phyloP scores from a whole-genome alignment of 2,888 invertebrate species.

The Drosophila mimetica region DNA sequence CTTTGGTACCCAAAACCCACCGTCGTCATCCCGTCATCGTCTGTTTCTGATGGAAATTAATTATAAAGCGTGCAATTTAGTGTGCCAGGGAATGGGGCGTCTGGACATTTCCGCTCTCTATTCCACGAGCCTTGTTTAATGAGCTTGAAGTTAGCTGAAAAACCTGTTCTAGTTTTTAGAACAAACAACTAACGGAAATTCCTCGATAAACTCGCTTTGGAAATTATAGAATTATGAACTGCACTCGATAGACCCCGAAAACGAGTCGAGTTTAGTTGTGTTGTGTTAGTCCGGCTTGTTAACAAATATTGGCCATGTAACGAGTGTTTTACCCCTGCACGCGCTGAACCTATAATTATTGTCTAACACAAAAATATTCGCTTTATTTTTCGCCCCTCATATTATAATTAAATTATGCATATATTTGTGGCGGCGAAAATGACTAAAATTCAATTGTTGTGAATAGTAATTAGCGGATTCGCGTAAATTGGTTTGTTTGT shows the following conservation, averaged over 20 bases:
- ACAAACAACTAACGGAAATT: slow-evolving; percentile 14
- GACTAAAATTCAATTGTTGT: slow-evolving; percentile 24
- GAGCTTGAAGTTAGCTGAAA: slow-evolving; percentile 64
- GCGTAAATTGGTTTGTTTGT: slow-evolving; percentile 2
- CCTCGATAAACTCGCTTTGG: slow-evolving; percentile 9
- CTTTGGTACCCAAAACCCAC: slow-evolving; percentile 10
- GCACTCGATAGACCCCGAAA: slow-evolving; percentile 28
- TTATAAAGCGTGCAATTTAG: slow-evolving; percentile 84
- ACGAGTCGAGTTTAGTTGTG: slow-evolving; percentile 9
- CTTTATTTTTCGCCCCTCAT: slow-evolving; percentile 20
- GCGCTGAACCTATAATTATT: slow-evolving; percentile 43
- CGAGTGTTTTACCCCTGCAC: slow-evolving; percentile 1
- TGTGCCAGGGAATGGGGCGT: slow-evolving; percentile 60
- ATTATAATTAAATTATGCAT: slow-evolving; percentile 50
- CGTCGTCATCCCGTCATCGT: slow-evolving; percentile 63
- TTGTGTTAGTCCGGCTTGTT: slow-evolving; percentile 44
- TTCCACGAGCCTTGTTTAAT: slow-evolving; percentile 51
- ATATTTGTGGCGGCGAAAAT: slow-evolving; percentile 19
- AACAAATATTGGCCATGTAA: slow-evolving; percentile 64
- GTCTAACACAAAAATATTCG: slow-evolving; percentile 47
- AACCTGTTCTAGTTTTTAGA: slow-evolving; percentile 35
- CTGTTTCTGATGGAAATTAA: slow-evolving; percentile 84
- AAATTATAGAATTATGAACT: slow-evolving; percentile 31
- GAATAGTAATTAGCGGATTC: slow-evolving; percentile 19
- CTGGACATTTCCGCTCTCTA: slow-evolving; percentile 22